These are phyloP conservation scores for Andinoacara biseriatus DNA, from an alignment of 2,113 vertebrate genomes.

Conservation along the genomic window DNA sequence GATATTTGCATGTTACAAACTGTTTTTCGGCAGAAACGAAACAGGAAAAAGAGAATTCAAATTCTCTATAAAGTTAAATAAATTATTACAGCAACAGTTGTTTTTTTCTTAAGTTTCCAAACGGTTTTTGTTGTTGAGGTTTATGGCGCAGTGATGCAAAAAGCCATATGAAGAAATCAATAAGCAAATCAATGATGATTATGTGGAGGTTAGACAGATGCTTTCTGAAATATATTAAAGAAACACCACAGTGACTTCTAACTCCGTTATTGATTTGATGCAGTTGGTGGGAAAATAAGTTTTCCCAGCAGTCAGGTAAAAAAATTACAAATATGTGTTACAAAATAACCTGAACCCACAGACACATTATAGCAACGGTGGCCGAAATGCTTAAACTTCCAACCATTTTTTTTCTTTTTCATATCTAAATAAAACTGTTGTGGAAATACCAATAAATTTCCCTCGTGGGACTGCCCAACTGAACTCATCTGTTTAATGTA, in stretches of 20 bases:
- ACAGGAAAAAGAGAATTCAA: background rate
- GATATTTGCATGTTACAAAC: background rate
- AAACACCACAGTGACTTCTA: conserved; percentile 3
- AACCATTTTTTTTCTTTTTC: too few relatives aligned
- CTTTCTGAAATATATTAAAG: conserved; percentile 16
- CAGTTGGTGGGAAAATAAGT: background rate
- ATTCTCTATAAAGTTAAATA: background rate
- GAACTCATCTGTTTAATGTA: background rate
- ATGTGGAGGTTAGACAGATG: conserved; percentile 3
- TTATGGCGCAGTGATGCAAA: conserved; percentile 14
- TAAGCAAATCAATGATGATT: conserved; percentile 30
- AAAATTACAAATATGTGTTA: background rate
- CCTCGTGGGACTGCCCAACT: background rate
- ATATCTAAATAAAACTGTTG: background rate
- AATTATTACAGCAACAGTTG: background rate
- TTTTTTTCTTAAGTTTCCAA: background rate
- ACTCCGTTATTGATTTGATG: background rate
- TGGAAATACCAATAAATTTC: background rate
- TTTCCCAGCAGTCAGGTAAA: background rate
- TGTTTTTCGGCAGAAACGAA: background rate
- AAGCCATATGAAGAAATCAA: conserved; percentile 21
- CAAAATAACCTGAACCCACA: background rate
- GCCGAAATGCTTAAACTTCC: background rate
- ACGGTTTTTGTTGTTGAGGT: background rate
- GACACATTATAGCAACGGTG: background rate